Conservation (phyloP, 2,797 vertebrate species). For the Lophura swinhoii region DNA sequence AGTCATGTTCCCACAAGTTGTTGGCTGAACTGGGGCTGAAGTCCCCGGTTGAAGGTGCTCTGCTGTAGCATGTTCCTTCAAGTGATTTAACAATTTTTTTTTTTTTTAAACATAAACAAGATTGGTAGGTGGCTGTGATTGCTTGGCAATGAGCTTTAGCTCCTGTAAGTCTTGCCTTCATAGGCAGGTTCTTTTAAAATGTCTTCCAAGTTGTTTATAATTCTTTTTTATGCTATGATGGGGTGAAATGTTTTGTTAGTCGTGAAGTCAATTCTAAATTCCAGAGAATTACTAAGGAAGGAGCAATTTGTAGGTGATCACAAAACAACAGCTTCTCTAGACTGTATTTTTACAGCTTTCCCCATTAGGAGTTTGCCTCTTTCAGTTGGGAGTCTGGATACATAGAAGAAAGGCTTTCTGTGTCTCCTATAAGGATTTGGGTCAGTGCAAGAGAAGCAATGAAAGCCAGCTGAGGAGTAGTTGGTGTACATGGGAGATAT, state of each 20-base stretch:
- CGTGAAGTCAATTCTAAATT: neutral
- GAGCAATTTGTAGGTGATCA: neutral
- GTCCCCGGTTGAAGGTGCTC: neutral
- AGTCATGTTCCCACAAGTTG: neutral
- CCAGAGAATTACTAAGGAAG: neutral
- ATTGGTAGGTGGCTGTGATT: neutral
- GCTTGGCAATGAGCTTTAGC: neutral
- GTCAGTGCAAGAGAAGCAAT: neutral
- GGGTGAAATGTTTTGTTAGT: slow-evolving; percentile 21
- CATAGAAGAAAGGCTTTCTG: neutral
- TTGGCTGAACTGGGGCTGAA: neutral
- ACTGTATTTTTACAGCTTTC: neutral
- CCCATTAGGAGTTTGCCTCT: neutral
- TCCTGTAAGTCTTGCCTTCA: neutral
- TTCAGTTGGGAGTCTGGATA: neutral
- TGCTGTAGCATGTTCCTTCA: neutral
- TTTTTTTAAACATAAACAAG: accelerated
- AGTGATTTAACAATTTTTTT: neutral
- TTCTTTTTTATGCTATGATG: neutral
- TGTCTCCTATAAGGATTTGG: neutral
- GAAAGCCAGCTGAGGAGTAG: neutral
- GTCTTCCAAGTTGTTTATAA: slow-evolving; percentile 4
- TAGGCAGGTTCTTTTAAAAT: neutral
- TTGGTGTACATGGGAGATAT: neutral
- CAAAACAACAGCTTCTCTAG: neutral